These are phyloP conservation scores for Drosophila sulfurigaster DNA, from an alignment of 1,140 invertebrate species.

Conservation along the genomic window DNA sequence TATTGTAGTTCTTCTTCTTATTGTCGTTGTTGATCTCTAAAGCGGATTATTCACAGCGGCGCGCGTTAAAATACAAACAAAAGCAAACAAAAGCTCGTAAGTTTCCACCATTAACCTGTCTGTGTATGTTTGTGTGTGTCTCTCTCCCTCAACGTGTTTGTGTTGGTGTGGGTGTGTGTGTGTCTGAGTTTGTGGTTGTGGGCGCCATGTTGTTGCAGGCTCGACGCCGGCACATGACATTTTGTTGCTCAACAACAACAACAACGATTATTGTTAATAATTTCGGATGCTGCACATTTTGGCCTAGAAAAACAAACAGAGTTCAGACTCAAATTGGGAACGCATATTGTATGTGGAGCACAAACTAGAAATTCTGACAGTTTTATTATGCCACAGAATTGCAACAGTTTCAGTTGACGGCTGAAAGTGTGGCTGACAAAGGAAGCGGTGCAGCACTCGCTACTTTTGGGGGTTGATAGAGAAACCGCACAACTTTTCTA, in stretches of 20 bases:
- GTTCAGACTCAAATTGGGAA: not conserved
- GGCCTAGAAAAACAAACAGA: not conserved
- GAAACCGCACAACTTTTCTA: not conserved
- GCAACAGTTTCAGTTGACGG: not conserved
- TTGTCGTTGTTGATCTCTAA: slow-evolving; percentile 55
- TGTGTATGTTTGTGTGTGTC: slow-evolving; percentile 19
- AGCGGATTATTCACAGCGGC: slow-evolving; percentile 72
- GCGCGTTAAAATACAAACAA: slow-evolving; percentile 56
- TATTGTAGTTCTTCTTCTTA: slow-evolving; percentile 8
- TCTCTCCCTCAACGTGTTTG: not conserved
- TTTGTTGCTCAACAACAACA: not conserved
- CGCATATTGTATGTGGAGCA: not conserved
- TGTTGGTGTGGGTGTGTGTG: slow-evolving; percentile 34
- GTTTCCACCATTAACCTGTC: slow-evolving; percentile 56
- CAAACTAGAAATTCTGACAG: not conserved
- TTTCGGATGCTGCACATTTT: not conserved
- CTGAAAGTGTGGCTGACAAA: not conserved
- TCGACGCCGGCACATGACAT: slow-evolving; percentile 47
- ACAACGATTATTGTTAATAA: slow-evolving; percentile 1
- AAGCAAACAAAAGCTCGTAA: slow-evolving; percentile 69
- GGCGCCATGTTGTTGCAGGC: slow-evolving; percentile 56
- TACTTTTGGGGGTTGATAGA: not conserved
- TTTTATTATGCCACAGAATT: not conserved
- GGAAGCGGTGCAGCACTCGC: not conserved
- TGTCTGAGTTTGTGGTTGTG: slow-evolving; percentile 37